A percentile compares a stretch with the other conserved stretches of the same genome.
Conservation (phyloP, 2,797 vertebrate genomes). For the Lepus oiostolus region DNA sequence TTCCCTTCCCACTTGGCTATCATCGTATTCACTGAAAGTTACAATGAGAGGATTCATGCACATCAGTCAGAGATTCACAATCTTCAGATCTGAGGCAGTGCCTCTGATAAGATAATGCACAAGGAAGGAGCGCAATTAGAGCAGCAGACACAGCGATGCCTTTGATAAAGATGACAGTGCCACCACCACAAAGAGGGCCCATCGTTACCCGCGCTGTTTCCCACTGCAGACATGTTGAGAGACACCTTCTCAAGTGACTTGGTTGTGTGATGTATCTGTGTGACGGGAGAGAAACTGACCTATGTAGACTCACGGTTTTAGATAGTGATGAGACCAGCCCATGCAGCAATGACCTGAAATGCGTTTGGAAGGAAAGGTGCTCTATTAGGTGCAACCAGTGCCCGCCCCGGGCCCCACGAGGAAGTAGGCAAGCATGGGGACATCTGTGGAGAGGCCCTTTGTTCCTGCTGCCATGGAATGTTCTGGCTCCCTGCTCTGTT, state of each 20-base stretch:
- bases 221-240: neutral
- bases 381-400: accelerated
- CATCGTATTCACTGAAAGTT: conserved; percentile 88
- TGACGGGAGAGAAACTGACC: neutral
- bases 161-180: conserved; percentile 86
- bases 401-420: accelerated
- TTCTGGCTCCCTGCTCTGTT: neutral
- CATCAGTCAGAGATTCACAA: conserved; percentile 87
- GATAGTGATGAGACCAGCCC: neutral
- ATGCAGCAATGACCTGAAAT: neutral
- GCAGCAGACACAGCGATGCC: conserved; percentile 81
- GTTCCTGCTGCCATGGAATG: accelerated
- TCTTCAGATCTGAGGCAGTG: conserved; percentile 85
- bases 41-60: conserved; percentile 85
- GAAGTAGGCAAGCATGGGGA: neutral
- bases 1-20: conserved; percentile 86
- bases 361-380: neutral
- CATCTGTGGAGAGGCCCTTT: accelerated
- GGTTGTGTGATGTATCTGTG: no score
- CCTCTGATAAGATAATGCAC: conserved; percentile 85
- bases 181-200: conserved; percentile 23
- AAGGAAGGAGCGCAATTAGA: conserved; percentile 85
- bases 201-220: neutral
- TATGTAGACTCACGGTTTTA: neutral
- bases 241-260: neutral